These are phyloP conservation scores for Zophobas morio DNA, from an alignment of 1,140 invertebrate species.

Conservation along the genomic window DNA sequence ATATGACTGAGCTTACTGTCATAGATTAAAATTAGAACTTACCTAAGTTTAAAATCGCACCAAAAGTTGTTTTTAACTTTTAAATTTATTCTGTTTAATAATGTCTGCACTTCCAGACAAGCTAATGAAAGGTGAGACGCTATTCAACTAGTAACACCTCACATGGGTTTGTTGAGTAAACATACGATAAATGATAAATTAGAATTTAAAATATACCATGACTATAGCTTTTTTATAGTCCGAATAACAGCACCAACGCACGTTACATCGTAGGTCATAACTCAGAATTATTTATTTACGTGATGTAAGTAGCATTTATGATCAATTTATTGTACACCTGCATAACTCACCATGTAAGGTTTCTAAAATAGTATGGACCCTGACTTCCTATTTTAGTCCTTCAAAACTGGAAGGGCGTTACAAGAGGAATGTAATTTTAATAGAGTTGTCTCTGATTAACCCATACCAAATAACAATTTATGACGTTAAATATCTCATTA, in stretches of 20 bases:
- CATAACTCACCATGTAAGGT: too few relatives aligned
- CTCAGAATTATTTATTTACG: constrained; percentile 5
- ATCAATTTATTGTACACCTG: too few relatives aligned
- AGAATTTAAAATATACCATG: constrained; percentile 8
- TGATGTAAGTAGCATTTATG: too few relatives aligned
- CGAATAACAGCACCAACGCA: background rate
- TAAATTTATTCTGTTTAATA: background rate
- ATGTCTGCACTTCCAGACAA: background rate
- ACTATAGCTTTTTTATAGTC: background rate
- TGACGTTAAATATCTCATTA: too few relatives aligned
- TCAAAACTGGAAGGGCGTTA: too few relatives aligned
- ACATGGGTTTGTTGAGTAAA: constrained; percentile 16
- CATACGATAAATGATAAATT: background rate
- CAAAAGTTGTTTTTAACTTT: background rate
- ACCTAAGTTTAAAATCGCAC: background rate
- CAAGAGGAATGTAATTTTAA: too few relatives aligned
- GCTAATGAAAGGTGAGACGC: constrained; percentile 6
- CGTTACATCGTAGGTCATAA: background rate
- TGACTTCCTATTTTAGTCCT: too few relatives aligned
- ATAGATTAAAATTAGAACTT: background rate
- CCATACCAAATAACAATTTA: too few relatives aligned
- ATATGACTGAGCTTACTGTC: background rate
- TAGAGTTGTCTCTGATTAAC: too few relatives aligned
- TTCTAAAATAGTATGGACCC: too few relatives aligned
- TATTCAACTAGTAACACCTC: constrained; percentile 12